Conservation (phyloP, 2,888 invertebrate genomes). For the Lasius platythorax region DNA sequence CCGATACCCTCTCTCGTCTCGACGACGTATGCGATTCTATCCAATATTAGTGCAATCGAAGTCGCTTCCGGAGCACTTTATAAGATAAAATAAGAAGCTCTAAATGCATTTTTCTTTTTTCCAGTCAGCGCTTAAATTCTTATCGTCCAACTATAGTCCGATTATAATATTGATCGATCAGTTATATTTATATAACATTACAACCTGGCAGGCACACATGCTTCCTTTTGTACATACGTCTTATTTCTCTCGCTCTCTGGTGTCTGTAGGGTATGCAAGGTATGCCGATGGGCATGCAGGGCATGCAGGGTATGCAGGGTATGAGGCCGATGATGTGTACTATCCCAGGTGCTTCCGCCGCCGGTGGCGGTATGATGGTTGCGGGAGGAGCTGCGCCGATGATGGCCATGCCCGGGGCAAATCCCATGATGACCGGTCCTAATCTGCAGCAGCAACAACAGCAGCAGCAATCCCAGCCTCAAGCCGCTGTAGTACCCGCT, state of each 20-base stretch:
- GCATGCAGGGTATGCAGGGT: slow-evolving; percentile 80
- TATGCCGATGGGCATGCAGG: slow-evolving; percentile 82
- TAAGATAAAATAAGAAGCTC: background rate
- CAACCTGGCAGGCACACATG: slow-evolving; percentile 43
- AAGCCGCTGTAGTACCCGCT: slow-evolving; percentile 79
- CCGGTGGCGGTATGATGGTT: slow-evolving; percentile 80
- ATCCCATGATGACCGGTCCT: slow-evolving; percentile 79
- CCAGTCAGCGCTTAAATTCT: background rate
- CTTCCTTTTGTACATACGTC: slow-evolving; percentile 47
- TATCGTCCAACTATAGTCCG: background rate
- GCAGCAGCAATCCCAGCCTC: slow-evolving; percentile 78
- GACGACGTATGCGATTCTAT: background rate
- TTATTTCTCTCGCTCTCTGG: slow-evolving; percentile 67
- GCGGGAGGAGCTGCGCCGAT: slow-evolving; percentile 77
- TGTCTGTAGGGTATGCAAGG: slow-evolving; percentile 82
- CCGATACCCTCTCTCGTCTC: background rate
- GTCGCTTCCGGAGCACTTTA: background rate
- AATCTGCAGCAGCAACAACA: slow-evolving; percentile 74
- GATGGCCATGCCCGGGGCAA: slow-evolving; percentile 80
- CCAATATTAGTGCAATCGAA: background rate
- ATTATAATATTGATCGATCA: background rate
- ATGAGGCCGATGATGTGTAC: slow-evolving; percentile 84
- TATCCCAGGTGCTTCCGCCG: slow-evolving; percentile 79
- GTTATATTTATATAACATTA: background rate
- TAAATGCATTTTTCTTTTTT: background rate